Percentiles rank a stretch among this genome's conserved stretches.
Evolutionary conservation across 2,797 vertebrate genomes (phyloP).

Genomic region (Dromococcyx pavoninus): DNA sequence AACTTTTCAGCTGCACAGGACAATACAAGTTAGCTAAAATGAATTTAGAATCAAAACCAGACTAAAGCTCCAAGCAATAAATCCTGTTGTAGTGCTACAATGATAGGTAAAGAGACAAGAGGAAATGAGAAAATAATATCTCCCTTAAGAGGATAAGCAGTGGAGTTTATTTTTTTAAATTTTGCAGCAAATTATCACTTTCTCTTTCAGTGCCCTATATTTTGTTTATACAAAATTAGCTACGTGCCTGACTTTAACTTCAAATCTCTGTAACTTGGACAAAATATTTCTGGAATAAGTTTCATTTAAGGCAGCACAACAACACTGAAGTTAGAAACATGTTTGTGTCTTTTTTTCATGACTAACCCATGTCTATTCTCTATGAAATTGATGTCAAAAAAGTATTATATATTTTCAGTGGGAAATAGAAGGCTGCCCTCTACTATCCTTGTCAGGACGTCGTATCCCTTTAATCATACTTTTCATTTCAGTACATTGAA

Average conservation of each 20-base stretch:
- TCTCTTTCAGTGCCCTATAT: background rate
- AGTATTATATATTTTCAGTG: constrained; percentile 88
- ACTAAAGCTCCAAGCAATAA: background rate
- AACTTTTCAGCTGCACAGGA: background rate
- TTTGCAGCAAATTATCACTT: background rate
- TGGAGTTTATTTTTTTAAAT: background rate
- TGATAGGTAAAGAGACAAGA: background rate
- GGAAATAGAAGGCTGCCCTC: constrained; percentile 86
- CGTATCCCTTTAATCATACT: constrained; percentile 93
- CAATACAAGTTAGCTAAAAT: background rate
- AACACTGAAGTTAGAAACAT: constrained; percentile 72
- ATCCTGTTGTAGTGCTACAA: background rate
- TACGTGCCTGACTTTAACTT: background rate
- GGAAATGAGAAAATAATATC: background rate
- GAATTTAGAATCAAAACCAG: background rate
- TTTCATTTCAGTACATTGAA: constrained; percentile 97
- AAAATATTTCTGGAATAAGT: constrained; percentile 57
- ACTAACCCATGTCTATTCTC: constrained; percentile 86
- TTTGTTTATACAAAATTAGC: constrained; percentile 21
- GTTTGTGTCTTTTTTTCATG: constrained; percentile 75
- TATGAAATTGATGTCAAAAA: constrained; percentile 87
- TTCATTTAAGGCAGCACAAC: constrained; percentile 58
- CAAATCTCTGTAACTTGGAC: background rate
- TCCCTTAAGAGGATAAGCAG: background rate
- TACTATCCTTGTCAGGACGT: constrained; percentile 84